Base-by-base conservation (phyloP, 2,888 invertebrate genomes). In the Elaeidobius kamerunicus region DNA sequence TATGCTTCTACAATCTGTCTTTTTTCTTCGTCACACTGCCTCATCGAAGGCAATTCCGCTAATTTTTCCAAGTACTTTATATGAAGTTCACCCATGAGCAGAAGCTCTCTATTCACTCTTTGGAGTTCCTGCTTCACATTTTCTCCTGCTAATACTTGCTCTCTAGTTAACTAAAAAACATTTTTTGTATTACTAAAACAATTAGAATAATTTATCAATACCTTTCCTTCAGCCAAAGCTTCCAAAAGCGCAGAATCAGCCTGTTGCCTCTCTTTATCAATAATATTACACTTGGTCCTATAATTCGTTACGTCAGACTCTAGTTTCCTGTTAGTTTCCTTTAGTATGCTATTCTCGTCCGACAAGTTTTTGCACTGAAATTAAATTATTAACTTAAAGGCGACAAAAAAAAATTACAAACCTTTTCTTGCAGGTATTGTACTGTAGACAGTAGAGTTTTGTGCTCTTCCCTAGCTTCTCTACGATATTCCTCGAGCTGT, bases 61-160 rank as follows among this genome's bases (percentile, higher is more conserved):
- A 82, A 67, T 52, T 74, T 73, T 63, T 81, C 79, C 18, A 76
- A 73, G 61, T 78, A 78, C 57, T 77, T 76, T 34, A 77, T 67
- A 58, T 80, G 79, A 16, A 79, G 71, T 65, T 82, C 82, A 1
- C 81, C 80, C 65, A 78, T 76, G 14, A 79, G 67, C 30, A 81
- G 67, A 40, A 81, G 69, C 62, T 82, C 79, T 16, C 75, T 73
- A 63, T 81, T 81, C 3, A 80, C 70, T 16, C 75, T 73, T 9
- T 76, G 75, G 52, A 82, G 61, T 61, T 81, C 78, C 18, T 74
- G 72, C 55, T 76, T 75, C 45, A 77, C 75, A 52, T 75, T 76
- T 54, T 75, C 71, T 0, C 78, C 78, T 4, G 75, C 71, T 53
- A 61, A 57, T 2, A 71, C 73, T 60, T 73, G 70, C 52, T 72